Base-by-base conservation (phyloP, 2,797 vertebrate genomes). In the Chaunax sp. region DNA sequence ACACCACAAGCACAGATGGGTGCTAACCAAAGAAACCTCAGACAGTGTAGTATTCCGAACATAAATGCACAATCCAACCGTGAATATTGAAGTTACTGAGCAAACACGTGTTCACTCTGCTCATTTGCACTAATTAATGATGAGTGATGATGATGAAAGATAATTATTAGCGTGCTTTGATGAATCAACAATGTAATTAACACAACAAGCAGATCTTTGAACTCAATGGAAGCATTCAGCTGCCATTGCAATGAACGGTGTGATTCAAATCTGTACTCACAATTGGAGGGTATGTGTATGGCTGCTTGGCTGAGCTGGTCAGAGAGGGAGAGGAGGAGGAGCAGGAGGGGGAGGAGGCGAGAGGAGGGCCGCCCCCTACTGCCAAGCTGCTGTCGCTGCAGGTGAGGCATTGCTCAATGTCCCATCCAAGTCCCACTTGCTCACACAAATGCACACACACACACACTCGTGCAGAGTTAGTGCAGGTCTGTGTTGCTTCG, bases 361-460 rank as follows among this genome's bases (percentile, higher is more conserved):
- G 81, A 69, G 81, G 82, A 78, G 78, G 82, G 80, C 69, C 73
- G 92, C 92, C 93, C 90, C 93, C 93, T 92, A 87, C 87, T 93
- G 93, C 86, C 87, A 82, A 80, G 90, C 92, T 90, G 90, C 90
- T 94, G 92, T 92, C 68, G 90, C 90, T 92, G 90, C 44, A 69
- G 90, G 83, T 87, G 87, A 92, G 86, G 83, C 93, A 95, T 94
- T 86, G 91, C 92, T 93, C 91, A 92, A 83, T 92, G 87, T 93
- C 91, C 93, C 92, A 93, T 93, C 86, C 90, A 93, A 89, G 84
- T 82, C 77, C 89, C 90, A 93, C 90, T 92, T 92, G 92, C 91
- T 92, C 81, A 71, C 83, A 71, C 85, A 83, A 40, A 15, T 3
- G 38, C 15, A 61, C 64, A 59, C 43, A 30, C 41, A 69, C 55